These are phyloP conservation scores for Streptopelia turtur DNA, from an alignment of 2,797 vertebrate genomes.

Conservation along the genomic window DNA sequence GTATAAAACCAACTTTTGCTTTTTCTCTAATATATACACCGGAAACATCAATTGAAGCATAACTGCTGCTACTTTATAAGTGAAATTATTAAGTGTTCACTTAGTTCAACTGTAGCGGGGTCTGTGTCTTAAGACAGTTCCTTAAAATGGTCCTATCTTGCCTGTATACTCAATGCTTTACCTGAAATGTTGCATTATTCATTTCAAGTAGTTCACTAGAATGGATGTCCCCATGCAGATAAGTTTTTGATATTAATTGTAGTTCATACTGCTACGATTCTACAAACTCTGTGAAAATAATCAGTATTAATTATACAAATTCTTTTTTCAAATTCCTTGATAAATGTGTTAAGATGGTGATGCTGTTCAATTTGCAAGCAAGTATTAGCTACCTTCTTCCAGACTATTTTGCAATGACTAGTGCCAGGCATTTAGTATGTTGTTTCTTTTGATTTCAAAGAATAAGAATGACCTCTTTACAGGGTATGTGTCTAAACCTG, in stretches of 20 bases:
- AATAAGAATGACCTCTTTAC: not conserved
- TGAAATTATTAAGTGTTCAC: not conserved
- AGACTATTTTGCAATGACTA: not conserved
- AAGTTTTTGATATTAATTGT: not conserved
- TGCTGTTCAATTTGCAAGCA: not conserved
- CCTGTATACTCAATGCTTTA: not conserved
- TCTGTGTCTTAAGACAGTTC: not conserved
- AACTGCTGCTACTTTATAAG: not conserved
- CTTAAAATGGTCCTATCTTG: not conserved
- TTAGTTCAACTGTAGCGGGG: not conserved
- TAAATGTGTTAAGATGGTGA: not conserved
- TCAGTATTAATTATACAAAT: not conserved
- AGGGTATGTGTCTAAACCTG: not conserved
- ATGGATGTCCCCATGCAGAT: not conserved
- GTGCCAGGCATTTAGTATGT: not conserved
- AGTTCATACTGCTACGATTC: not conserved
- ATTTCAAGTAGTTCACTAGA: constrained; percentile 10
- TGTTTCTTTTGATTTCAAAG: not conserved
- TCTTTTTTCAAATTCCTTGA: not conserved
- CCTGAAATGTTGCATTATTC: not conserved
- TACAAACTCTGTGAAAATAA: not conserved
- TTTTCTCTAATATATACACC: not conserved
- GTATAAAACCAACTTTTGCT: not conserved
- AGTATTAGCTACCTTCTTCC: not conserved
- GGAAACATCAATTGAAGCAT: not conserved